Evolutionary conservation across 2,113 vertebrate species (phyloP).

Genomic region (Dascyllus trimaculatus): DNA sequence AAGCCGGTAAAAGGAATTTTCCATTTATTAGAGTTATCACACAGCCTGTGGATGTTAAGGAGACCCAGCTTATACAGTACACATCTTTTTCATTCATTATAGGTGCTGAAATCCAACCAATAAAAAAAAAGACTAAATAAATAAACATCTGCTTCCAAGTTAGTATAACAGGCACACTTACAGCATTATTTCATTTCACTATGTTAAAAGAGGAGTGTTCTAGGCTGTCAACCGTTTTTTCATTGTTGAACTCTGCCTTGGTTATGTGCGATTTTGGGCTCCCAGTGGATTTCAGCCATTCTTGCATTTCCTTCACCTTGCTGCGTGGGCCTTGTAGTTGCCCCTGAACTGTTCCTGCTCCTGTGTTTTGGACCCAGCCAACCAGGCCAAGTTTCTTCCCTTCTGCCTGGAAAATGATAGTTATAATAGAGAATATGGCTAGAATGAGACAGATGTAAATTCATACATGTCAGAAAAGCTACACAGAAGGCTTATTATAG

Average conservation of each 20-base stretch:
- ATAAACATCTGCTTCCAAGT: slow-evolving; percentile 42
- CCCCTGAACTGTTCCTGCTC: slow-evolving; percentile 89
- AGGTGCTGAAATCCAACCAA: slow-evolving; percentile 12
- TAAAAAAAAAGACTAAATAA: slow-evolving; percentile 67
- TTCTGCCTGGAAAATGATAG: slow-evolving; percentile 84
- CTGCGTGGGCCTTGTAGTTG: slow-evolving; percentile 88
- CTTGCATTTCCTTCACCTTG: slow-evolving; percentile 89
- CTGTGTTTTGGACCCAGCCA: slow-evolving; percentile 95
- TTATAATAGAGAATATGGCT: neutral
- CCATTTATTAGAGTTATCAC: slow-evolving; percentile 45
- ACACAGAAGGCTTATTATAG: neutral
- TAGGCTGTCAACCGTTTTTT: slow-evolving; percentile 84
- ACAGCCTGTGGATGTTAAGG: slow-evolving; percentile 20
- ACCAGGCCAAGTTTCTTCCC: slow-evolving; percentile 91
- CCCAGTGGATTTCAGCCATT: slow-evolving; percentile 90
- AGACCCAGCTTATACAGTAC: slow-evolving; percentile 15
- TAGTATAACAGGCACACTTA: slow-evolving; percentile 20
- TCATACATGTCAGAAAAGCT: neutral
- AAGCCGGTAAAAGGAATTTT: neutral
- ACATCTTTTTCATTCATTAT: neutral
- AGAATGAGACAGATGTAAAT: neutral
- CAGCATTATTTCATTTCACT: slow-evolving; percentile 55
- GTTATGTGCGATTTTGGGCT: slow-evolving; percentile 92
- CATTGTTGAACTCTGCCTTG: slow-evolving; percentile 89
- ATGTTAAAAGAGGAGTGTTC: slow-evolving; percentile 90